Evolutionary conservation across 2,797 vertebrate species (phyloP).

Genomic region (Schizothorax lantsangensis): DNA sequence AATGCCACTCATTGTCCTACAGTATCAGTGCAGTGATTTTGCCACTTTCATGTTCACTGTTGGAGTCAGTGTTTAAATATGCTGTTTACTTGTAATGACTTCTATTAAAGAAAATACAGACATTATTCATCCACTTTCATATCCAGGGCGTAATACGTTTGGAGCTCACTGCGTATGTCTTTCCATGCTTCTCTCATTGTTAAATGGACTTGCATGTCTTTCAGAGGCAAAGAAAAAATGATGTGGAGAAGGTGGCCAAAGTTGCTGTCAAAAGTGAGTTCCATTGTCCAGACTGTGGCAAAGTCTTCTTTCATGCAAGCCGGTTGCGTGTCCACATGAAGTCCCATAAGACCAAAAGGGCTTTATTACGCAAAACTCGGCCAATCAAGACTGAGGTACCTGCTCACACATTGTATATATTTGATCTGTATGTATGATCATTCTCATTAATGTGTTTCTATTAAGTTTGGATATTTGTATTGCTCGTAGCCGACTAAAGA

Average conservation of each 20-base stretch:
- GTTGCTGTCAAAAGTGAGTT: conserved; percentile 7
- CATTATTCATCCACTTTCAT: conserved; percentile 10
- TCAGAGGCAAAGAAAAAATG: conserved; percentile 40
- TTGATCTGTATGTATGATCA: not conserved
- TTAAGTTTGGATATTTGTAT: conserved; percentile 14
- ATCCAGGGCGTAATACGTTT: not conserved
- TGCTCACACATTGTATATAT: not conserved
- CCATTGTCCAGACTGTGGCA: conserved; percentile 50
- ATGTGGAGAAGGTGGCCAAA: conserved; percentile 26
- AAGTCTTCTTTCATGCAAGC: conserved; percentile 24
- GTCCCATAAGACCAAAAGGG: conserved; percentile 35
- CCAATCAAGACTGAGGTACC: conserved; percentile 17
- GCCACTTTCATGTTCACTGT: not conserved
- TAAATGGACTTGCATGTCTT: conserved; percentile 34
- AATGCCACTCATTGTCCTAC: not conserved
- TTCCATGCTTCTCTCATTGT: conserved; percentile 28
- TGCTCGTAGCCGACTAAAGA: conserved; percentile 32
- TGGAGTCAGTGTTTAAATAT: not conserved
- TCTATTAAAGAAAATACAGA: not conserved
- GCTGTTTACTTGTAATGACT: not conserved
- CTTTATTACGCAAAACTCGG: not conserved
- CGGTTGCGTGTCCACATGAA: conserved; percentile 48
- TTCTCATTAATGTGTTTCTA: not conserved
- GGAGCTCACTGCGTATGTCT: not conserved
- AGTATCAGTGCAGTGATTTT: not conserved